Evolutionary conservation across 2,888 invertebrate species (phyloP).

Genomic region (Tolmerus cingulatus): DNA sequence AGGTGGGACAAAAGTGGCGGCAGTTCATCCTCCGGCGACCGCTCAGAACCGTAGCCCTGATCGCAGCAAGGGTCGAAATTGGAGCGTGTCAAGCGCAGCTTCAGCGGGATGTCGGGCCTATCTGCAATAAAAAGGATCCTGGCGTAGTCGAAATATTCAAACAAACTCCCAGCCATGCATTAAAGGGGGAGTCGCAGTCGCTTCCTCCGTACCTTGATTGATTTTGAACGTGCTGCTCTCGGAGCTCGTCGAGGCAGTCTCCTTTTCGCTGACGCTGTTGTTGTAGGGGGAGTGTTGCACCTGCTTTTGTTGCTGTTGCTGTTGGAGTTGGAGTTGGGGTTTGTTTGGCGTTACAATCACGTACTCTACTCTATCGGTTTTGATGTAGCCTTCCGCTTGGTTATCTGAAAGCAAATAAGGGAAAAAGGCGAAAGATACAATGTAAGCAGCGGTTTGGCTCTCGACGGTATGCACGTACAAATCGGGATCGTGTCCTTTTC

Average conservation of each 20-base stretch:
- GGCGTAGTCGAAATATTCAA: neutral
- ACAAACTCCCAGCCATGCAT: neutral
- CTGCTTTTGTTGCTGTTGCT: slow-evolving; percentile 34
- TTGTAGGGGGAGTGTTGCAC: slow-evolving; percentile 34
- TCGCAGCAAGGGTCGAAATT: slow-evolving; percentile 68
- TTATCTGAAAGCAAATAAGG: slow-evolving; percentile 26
- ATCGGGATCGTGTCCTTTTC: slow-evolving; percentile 15
- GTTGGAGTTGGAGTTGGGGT: slow-evolving; percentile 18
- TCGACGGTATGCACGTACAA: slow-evolving; percentile 11
- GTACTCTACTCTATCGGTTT: slow-evolving; percentile 47
- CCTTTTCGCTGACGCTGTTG: slow-evolving; percentile 48
- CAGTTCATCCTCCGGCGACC: slow-evolving; percentile 80
- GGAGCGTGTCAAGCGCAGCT: slow-evolving; percentile 49
- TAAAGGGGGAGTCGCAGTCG: neutral
- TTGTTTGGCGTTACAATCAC: slow-evolving; percentile 48
- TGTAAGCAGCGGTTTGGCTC: neutral
- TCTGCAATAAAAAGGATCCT: slow-evolving; percentile 29
- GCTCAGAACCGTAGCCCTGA: slow-evolving; percentile 79
- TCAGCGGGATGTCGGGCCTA: slow-evolving; percentile 49
- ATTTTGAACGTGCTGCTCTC: slow-evolving; percentile 48
- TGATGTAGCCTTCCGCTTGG: slow-evolving; percentile 40
- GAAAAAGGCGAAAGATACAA: neutral
- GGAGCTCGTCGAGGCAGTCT: slow-evolving; percentile 48
- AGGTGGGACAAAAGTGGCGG: slow-evolving; percentile 69
- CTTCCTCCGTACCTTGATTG: slow-evolving; percentile 47